Conservation (phyloP, 2,888 invertebrate genomes). For the Oscheius sp. region DNA sequence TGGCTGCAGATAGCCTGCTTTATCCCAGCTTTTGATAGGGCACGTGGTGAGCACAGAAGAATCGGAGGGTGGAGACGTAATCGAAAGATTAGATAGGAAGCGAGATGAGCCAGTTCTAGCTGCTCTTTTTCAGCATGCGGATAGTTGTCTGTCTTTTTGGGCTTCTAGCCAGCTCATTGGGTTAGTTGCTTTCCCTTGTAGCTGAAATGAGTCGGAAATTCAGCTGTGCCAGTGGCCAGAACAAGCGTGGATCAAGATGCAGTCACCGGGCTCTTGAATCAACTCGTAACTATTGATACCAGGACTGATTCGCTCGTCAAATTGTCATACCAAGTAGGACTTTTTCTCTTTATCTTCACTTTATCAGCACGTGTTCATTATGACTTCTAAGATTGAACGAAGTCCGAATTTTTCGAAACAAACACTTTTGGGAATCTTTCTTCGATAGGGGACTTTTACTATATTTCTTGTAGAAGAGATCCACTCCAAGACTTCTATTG, state of each 20-base stretch:
- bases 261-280: conserved; percentile 19
- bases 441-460: too few species aligned
- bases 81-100: conserved; percentile 9
- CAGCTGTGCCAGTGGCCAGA: background rate
- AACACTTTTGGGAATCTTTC: too few species aligned
- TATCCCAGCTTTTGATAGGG: background rate
- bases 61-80: conserved; percentile 13
- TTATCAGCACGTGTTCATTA: background rate
- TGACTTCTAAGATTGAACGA: too few species aligned
- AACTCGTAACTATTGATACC: conserved; percentile 9
- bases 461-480: too few species aligned
- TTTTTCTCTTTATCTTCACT: background rate
- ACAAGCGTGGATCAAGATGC: background rate
- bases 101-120: background rate
- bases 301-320: conserved; percentile 38
- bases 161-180: background rate
- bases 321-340: conserved; percentile 42
- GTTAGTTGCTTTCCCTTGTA: background rate
- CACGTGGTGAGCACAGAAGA: conserved; percentile 7
- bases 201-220: background rate
- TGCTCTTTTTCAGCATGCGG: background rate
- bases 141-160: conserved; percentile 9
- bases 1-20: too few species aligned
- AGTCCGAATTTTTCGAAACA: too few species aligned
- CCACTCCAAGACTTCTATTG: too few species aligned